Conservation (phyloP, 2,888 invertebrate genomes). For the Ellobium chinense region DNA sequence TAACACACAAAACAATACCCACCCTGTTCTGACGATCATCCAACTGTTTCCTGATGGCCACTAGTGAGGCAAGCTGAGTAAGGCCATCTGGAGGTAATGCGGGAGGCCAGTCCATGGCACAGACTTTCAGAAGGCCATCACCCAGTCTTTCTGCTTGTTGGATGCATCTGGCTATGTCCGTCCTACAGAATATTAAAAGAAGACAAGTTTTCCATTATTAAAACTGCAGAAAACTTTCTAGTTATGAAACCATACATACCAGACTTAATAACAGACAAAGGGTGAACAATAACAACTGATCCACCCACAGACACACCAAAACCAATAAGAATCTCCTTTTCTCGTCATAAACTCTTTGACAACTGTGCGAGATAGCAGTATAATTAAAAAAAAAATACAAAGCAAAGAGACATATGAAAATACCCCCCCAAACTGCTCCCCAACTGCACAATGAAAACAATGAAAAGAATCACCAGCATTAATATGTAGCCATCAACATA, state of each 20-base stretch:
- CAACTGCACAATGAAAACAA: too few species aligned
- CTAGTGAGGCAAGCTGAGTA: constrained; percentile 58
- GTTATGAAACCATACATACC: neutral
- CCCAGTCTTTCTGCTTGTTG: constrained; percentile 60
- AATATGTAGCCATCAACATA: too few species aligned
- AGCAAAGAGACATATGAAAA: too few species aligned
- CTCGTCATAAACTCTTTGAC: neutral
- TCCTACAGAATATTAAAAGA: constrained; percentile 48
- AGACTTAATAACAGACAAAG: neutral
- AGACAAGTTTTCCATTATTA: neutral
- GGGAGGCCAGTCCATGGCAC: constrained; percentile 76
- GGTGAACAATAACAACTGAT: neutral
- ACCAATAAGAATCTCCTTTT: too few species aligned
- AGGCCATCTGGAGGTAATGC: constrained; percentile 58
- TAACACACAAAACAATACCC: too few species aligned
- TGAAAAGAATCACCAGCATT: too few species aligned
- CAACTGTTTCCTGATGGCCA: constrained; percentile 63
- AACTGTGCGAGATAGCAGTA: too few species aligned
- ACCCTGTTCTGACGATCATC: constrained; percentile 67
- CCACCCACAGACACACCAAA: too few species aligned
- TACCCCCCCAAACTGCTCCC: too few species aligned
- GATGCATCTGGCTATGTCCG: constrained; percentile 62
- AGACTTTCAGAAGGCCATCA: constrained; percentile 70
- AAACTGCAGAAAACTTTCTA: neutral
- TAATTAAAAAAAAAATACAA: too few species aligned